These are phyloP conservation scores for Chauna torquata DNA, from an alignment of 2,113 vertebrate genomes.

Conservation along the genomic window DNA sequence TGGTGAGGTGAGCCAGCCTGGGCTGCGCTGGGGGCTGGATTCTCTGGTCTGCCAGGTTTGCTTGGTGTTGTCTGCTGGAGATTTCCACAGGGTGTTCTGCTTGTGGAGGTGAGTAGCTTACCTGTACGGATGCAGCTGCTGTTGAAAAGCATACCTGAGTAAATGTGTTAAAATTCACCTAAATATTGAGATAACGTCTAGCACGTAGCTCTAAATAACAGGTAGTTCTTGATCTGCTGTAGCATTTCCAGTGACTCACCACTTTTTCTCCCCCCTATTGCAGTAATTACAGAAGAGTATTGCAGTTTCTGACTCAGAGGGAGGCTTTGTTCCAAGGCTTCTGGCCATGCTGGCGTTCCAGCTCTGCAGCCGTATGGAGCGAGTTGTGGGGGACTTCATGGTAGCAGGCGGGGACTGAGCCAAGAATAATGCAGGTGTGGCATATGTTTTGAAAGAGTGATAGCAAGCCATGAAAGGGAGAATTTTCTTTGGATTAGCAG, in stretches of 20 bases:
- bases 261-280: neutral
- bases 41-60: neutral
- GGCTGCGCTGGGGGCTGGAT: neutral
- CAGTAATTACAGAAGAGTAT: conserved; percentile 7
- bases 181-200: neutral
- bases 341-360: neutral
- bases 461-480: neutral
- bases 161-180: neutral
- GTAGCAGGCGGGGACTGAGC: neutral
- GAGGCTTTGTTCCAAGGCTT: conserved; percentile 1
- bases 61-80: neutral
- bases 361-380: neutral
- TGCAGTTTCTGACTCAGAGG: conserved; percentile 36
- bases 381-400: neutral
- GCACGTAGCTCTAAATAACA: neutral
- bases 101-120: neutral
- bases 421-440: neutral
- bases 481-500: neutral
- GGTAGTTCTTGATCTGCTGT: conserved; percentile 11
- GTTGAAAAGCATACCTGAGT: neutral
- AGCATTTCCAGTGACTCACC: conserved; percentile 27
- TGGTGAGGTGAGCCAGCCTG: neutral
- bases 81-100: neutral
- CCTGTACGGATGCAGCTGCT: neutral
- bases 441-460: neutral